A percentile compares a stretch with the other conserved stretches of the same genome.
These are phyloP conservation scores for Lynx canadensis DNA, from an alignment of 2,113 vertebrate genomes.

Conservation along the genomic window DNA sequence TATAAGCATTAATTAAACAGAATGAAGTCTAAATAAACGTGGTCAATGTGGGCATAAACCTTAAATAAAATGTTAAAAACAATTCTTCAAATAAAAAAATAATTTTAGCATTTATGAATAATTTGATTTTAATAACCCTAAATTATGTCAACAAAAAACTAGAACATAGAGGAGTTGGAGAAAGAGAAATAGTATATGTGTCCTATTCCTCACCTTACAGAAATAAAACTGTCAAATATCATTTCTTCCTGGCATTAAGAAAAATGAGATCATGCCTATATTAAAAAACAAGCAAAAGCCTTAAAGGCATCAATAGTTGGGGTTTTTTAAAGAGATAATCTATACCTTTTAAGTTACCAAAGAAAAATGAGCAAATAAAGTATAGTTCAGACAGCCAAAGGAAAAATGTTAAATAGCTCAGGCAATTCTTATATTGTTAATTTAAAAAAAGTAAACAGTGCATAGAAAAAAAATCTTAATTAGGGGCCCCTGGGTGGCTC, in stretches of 20 bases:
- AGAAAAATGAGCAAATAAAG: not conserved
- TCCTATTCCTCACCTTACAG: not conserved
- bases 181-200: not conserved
- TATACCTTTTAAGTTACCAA: not conserved
- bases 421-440: not conserved
- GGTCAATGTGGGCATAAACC: not conserved
- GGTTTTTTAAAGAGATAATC: not conserved
- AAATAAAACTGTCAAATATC: not conserved
- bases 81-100: not conserved
- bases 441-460: not conserved
- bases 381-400: not conserved
- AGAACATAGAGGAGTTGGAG: not conserved
- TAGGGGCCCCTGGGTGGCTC: too few relatives aligned
- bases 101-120: not conserved
- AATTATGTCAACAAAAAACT: not conserved
- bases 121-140: conserved; percentile 1
- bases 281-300: not conserved
- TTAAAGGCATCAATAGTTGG: not conserved
- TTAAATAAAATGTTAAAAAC: conserved; percentile 9
- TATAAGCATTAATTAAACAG: not conserved
- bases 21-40: not conserved
- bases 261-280: not conserved
- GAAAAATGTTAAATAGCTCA: not conserved
- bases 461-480: not conserved
- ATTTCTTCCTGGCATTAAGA: not conserved